Percentiles rank a stretch among this genome's conserved stretches.
These are phyloP conservation scores for Thomomys bottae DNA, from an alignment of 2,113 vertebrate species.

Conservation along the genomic window DNA sequence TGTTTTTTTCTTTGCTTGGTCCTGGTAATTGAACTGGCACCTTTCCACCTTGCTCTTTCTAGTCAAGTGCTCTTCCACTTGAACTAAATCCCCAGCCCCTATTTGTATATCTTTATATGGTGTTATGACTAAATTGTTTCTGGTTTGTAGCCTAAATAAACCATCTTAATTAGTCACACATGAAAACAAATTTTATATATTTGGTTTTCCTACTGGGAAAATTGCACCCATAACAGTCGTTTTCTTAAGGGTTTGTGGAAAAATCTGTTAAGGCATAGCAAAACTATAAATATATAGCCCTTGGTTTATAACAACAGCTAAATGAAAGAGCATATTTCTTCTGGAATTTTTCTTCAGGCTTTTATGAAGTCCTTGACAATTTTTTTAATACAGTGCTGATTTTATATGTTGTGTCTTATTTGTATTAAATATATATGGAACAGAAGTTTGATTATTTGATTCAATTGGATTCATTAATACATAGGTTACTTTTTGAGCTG, in stretches of 20 bases:
- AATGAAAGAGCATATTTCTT: conserved; percentile 43
- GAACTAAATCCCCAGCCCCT: background rate
- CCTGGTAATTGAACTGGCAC: too few species aligned
- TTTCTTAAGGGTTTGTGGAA: conserved; percentile 27
- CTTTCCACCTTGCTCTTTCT: too few species aligned
- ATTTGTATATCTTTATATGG: conserved; percentile 13
- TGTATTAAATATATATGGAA: conserved; percentile 14
- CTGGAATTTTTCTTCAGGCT: background rate
- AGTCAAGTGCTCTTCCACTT: too few species aligned
- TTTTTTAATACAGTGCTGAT: conserved; percentile 14
- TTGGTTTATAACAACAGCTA: conserved; percentile 28
- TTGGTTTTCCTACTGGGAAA: conserved; percentile 24
- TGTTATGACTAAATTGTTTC: conserved; percentile 25
- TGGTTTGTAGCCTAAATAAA: background rate
- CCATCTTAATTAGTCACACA: conserved; percentile 16
- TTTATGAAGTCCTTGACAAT: conserved; percentile 45
- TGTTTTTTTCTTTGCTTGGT: too few species aligned
- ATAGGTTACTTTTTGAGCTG: conserved; percentile 31
- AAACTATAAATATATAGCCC: conserved; percentile 53
- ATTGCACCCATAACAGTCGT: conserved; percentile 11
- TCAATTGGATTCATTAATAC: background rate
- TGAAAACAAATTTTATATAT: background rate
- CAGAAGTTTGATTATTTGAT: conserved; percentile 1
- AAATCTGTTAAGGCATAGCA: background rate
- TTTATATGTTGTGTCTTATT: conserved; percentile 25